Conservation (phyloP, 2,888 invertebrate genomes). For the Caenorhabditis imperialis region DNA sequence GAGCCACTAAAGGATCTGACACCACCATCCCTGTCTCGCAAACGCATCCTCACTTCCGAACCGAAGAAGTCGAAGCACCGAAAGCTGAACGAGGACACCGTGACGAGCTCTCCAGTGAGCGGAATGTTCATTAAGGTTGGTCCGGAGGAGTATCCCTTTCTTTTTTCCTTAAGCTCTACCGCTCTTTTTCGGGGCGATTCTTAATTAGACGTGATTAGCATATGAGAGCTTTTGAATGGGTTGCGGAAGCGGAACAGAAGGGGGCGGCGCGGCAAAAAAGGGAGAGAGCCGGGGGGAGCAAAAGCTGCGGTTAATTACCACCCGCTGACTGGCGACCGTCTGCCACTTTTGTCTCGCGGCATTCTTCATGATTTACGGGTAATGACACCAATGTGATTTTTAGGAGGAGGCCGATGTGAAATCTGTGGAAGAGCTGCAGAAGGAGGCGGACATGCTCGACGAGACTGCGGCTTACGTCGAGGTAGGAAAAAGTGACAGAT, state of each 20-base stretch:
- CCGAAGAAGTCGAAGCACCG: conserved; percentile 41
- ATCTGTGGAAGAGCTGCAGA: conserved; percentile 71
- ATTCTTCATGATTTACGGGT: conserved; percentile 39
- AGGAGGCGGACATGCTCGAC: conserved; percentile 74
- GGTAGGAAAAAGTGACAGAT: conserved; percentile 43
- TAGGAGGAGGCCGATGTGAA: conserved; percentile 65
- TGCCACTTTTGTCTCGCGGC: conserved; percentile 46
- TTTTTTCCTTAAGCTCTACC: too few relatives aligned
- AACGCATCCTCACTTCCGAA: conserved; percentile 25
- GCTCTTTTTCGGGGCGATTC: too few relatives aligned
- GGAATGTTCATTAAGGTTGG: conserved; percentile 78
- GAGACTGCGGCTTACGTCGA: conserved; percentile 77
- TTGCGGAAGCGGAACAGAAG: conserved; percentile 16
- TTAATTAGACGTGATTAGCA: conserved; percentile 55
- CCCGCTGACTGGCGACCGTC: conserved; percentile 54
- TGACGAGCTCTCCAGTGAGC: conserved; percentile 76
- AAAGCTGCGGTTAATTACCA: conserved; percentile 59
- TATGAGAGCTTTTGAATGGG: conserved; percentile 47
- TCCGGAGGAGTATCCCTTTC: too few relatives aligned
- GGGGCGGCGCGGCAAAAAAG: conserved; percentile 43
- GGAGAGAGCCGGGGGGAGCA: conserved; percentile 13
- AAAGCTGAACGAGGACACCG: conserved; percentile 68
- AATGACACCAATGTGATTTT: conserved; percentile 32
- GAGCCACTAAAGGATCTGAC: conserved; percentile 9
- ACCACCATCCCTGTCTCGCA: conserved; percentile 1